Conservation (phyloP, 2,797 vertebrate genomes). For the Gouania willdenowi region DNA sequence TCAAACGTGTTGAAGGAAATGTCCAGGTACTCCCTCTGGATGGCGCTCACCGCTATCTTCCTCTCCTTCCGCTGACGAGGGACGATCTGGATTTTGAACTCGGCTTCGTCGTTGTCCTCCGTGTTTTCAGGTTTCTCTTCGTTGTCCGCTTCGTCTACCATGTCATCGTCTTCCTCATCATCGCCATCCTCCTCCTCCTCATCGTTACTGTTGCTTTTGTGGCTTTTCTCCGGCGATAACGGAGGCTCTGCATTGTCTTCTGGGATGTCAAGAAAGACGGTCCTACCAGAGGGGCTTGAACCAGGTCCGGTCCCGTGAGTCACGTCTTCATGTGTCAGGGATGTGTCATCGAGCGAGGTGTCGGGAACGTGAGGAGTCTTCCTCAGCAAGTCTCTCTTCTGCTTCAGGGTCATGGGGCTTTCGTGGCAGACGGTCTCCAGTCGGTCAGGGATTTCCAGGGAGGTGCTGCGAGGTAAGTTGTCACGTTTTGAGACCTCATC, state of each 20-base stretch:
- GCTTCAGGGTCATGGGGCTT: conserved; percentile 88
- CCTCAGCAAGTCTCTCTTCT: conserved; percentile 90
- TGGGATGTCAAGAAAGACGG: conserved; percentile 84
- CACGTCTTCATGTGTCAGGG: conserved; percentile 60
- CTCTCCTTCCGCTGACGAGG: conserved; percentile 95
- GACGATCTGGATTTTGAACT: conserved; percentile 98
- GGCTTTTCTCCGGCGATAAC: conserved; percentile 78
- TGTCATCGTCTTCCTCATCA: conserved; percentile 83
- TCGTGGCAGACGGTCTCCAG: conserved; percentile 69
- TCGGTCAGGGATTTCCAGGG: conserved; percentile 60
- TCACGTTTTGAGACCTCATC: conserved; percentile 38
- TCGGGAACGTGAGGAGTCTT: conserved; percentile 87
- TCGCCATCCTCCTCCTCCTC: conserved; percentile 83
- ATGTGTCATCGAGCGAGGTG: conserved; percentile 82
- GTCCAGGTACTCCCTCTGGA: conserved; percentile 97
- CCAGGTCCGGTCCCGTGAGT: conserved; percentile 41
- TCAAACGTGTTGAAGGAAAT: conserved; percentile 95
- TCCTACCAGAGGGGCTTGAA: conserved; percentile 77
- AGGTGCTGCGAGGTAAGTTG: conserved; percentile 62
- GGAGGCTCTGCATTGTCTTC: conserved; percentile 80
- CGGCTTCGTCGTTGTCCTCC: conserved; percentile 82
- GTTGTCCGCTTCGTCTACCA: conserved; percentile 80
- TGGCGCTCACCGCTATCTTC: conserved; percentile 97
- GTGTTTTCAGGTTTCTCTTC: conserved; percentile 77
- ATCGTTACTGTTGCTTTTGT: conserved; percentile 74